A percentile compares a stretch with the other conserved stretches of the same genome.
phyloP scores from a whole-genome alignment of 1,140 invertebrate species.

The Hydropsyche tenuis region DNA sequence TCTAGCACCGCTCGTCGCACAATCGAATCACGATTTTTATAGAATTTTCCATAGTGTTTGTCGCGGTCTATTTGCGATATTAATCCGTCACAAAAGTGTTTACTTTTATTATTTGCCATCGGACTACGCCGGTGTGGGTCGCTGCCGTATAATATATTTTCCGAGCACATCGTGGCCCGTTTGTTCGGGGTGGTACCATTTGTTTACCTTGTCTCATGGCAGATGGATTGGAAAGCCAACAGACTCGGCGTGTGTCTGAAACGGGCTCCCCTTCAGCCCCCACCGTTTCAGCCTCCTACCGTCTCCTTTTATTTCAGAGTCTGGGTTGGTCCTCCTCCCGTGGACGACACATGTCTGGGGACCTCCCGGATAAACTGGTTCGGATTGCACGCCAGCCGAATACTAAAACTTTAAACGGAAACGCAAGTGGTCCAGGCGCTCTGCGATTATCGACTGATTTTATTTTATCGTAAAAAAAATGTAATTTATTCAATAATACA shows the following conservation, averaged over 20 bases:
- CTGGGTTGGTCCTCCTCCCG: background rate
- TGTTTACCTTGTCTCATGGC: slow-evolving; percentile 48
- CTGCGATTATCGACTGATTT: too few relatives aligned
- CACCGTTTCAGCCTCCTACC: too few relatives aligned
- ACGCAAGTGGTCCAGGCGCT: too few relatives aligned
- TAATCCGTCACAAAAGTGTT: slow-evolving; percentile 46
- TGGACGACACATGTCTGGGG: slow-evolving; percentile 28
- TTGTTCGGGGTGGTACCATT: slow-evolving; percentile 35
- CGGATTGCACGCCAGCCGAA: slow-evolving; percentile 15
- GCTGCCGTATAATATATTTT: slow-evolving; percentile 37
- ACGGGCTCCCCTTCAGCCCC: background rate
- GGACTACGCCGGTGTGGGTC: background rate
- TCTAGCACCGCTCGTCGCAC: too few relatives aligned
- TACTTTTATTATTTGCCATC: slow-evolving; percentile 44
- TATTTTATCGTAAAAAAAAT: too few relatives aligned
- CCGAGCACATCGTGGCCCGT: slow-evolving; percentile 21
- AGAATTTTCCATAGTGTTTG: background rate
- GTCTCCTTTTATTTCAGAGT: too few relatives aligned
- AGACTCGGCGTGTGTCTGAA: slow-evolving; percentile 37
- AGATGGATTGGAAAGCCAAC: slow-evolving; percentile 50
- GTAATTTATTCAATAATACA: too few relatives aligned
- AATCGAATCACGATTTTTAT: too few relatives aligned
- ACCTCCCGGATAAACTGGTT: slow-evolving; percentile 9
- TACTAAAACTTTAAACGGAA: slow-evolving; percentile 25
- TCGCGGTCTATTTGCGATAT: slow-evolving; percentile 36